Evolutionary conservation across 2,888 invertebrate species (phyloP).

Genomic region (Sylvicola cinctus): DNA sequence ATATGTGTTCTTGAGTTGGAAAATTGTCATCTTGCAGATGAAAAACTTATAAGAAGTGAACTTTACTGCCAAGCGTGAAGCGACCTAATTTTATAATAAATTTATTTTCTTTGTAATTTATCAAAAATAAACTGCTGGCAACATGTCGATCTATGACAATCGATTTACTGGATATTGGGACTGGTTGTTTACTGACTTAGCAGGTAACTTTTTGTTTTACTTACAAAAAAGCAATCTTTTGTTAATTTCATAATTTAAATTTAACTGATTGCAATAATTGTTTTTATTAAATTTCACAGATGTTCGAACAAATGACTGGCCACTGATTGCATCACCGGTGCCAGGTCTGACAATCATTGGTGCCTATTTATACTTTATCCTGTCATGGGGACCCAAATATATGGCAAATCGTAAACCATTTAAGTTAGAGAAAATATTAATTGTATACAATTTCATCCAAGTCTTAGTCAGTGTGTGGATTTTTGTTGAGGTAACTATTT

Average conservation of each 20-base stretch:
- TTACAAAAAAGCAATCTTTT: not conserved
- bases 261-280: not conserved
- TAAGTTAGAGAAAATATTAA: slow-evolving; percentile 52
- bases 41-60: too few relatives aligned
- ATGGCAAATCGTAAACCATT: slow-evolving; percentile 78
- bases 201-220: slow-evolving; percentile 30
- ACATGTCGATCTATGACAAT: slow-evolving; percentile 38
- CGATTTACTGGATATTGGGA: slow-evolving; percentile 39
- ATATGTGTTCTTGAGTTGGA: too few relatives aligned
- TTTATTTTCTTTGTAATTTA: not conserved
- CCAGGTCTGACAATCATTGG: slow-evolving; percentile 44
- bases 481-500: slow-evolving; percentile 28
- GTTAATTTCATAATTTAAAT: not conserved
- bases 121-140: slow-evolving; percentile 9
- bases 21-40: too few relatives aligned
- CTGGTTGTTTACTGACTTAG: slow-evolving; percentile 39
- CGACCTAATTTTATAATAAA: not conserved
- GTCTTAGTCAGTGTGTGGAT: slow-evolving; percentile 63
- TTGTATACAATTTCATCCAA: slow-evolving; percentile 77
- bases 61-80: not conserved
- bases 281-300: slow-evolving; percentile 23
- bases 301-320: slow-evolving; percentile 41
- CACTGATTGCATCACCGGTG: slow-evolving; percentile 44
- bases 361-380: slow-evolving; percentile 48
- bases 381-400: slow-evolving; percentile 60